phyloP scores from a whole-genome alignment of 2,113 vertebrate genomes.

The Meles meles region DNA sequence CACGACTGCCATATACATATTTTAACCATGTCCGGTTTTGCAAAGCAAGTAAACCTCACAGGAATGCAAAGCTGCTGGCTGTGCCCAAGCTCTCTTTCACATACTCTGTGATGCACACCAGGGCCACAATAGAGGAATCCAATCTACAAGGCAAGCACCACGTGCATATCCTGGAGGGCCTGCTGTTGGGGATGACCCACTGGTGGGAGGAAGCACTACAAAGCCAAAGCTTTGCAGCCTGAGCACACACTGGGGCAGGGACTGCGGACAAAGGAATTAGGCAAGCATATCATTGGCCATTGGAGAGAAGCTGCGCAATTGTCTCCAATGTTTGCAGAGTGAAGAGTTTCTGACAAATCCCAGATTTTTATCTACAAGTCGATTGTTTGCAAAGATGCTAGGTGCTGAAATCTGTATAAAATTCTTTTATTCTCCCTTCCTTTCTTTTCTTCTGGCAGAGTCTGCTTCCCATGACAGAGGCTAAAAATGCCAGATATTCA shows the following conservation, averaged over 20 bases:
- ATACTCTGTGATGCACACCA: background rate
- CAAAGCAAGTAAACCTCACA: background rate
- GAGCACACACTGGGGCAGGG: background rate
- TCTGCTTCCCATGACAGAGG: background rate
- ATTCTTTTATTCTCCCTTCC: background rate
- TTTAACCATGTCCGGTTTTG: background rate
- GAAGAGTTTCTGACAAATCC: background rate
- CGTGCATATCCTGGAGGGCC: too few relatives aligned
- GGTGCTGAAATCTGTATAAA: background rate
- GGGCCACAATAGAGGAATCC: background rate
- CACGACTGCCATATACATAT: background rate
- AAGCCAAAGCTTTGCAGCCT: background rate
- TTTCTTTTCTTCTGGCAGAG: background rate
- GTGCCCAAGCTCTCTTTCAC: background rate
- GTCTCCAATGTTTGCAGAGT: background rate
- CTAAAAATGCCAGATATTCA: background rate
- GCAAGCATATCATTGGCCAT: too few relatives aligned
- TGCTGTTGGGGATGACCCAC: rapidly evolving
- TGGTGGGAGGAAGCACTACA: background rate
- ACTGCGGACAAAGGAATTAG: background rate
- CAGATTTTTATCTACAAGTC: background rate
- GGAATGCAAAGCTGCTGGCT: background rate
- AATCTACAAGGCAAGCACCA: background rate
- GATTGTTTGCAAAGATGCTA: background rate
- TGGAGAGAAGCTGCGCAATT: background rate